Base-by-base conservation (phyloP, 2,113 vertebrate genomes). In the Anhinga rufa region DNA sequence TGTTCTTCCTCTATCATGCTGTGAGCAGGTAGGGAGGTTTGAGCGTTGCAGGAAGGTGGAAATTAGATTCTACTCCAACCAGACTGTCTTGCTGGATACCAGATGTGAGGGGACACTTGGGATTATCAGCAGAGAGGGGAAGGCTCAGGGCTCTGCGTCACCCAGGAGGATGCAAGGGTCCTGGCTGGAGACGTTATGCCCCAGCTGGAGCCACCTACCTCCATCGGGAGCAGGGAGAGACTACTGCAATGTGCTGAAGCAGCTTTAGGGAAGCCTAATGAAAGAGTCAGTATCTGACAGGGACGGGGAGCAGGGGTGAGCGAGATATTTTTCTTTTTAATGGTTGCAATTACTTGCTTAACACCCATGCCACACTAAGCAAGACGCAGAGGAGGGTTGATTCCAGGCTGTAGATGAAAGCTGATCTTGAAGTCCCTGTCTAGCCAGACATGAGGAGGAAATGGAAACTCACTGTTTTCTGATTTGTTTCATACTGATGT, bases 401-500 rank as follows among this genome's bases (percentile, higher is more conserved):
- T 91, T 77, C 82, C 82, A 92, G 91, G 68, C 84, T 12, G 4
- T 1, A 89, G 88, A 89, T 87, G 89, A 93, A 93, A 95, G 94
- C 87, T 95, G 94, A 88, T 97, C 66, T 87, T 20, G n/a, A 94
- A 78, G 66, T 77, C 74, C 85, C 76, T 71, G 92, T 92, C 89
- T 91, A 90, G 86, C 57, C 86, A 94, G 84, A 81, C 76, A 55
- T 54, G 87, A 94, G 82, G 71, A 91, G 31, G 71, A 95, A 95
- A 97, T 96, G 87, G 87, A 93, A 96, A 91, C 87, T 95, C 51
- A 19, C 86, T 74, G 60, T 74, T 93, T 94, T 91, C 82, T 92
- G 80, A 88, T 92, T 89, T 20, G 69, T 86, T 95, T 94, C 84
- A 95, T 80, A 82, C 75, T 88, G 87, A 91, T 94, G 55, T 90